Base-by-base conservation (phyloP, 2,113 vertebrate species). In the Gambusia affinis region DNA sequence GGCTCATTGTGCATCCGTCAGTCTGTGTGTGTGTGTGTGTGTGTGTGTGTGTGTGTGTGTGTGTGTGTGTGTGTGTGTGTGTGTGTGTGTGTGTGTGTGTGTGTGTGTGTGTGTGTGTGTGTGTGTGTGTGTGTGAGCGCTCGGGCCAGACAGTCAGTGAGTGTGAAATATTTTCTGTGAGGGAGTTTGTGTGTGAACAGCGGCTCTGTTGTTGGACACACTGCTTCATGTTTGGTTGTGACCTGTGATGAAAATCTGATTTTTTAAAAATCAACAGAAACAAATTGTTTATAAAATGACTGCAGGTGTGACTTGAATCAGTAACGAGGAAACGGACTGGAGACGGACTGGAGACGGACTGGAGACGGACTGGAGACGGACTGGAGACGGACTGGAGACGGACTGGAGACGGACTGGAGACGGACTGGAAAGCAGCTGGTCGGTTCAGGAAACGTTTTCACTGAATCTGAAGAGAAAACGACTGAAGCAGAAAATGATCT, bases 101-200 rank as follows among this genome's bases (percentile, higher is more conserved):
- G 2, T 31, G 3, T 31, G 3, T 31, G 30, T 31, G 30, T 31
- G 30, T 31, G 30, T 31, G 3, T 31, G 30, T 31, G 30, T 31
- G 30, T 31, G 30, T 31, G 30, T 31, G 30, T 31, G 30, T 31
- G 30, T 31, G 30, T 33, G 31, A 85, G 80, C 82, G 74, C 81
- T 68, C 6, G 60, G 27, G 76, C 42, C 51, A 73, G 73, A 47
- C 62, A 63, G 73, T 74, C 75, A 64, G 70, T 4, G 1, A 78
- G 83, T 85, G 82, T 85, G 81, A 83, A 83, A 76, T 84, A 80
- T 83, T 87, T 72, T 37, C 75, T 44, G 14, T 15, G 39, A 33
- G n/a, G 2, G 29, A 63, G 51, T 74, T 66, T 80, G 29, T 67
- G 63, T 82, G 42, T 76, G 4, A 64, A 78, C 84, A 68, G 81